Conservation (phyloP, 2,888 invertebrate species). For the Drosophila meridiana region DNA sequence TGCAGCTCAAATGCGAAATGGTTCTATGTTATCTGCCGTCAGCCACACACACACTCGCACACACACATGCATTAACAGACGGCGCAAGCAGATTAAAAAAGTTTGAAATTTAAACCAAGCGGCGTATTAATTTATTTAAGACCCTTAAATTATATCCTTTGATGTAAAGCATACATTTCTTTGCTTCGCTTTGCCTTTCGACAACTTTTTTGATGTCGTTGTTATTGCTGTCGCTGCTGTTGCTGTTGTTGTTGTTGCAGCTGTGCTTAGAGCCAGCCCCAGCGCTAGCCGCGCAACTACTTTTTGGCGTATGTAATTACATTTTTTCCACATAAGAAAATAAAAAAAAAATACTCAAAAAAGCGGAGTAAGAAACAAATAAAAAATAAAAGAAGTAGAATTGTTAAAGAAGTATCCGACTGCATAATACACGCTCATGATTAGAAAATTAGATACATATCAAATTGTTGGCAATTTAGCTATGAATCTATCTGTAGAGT, state of each 20-base stretch:
- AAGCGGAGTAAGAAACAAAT: background rate
- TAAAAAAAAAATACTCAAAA: slow-evolving; percentile 25
- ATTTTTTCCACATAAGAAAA: slow-evolving; percentile 72
- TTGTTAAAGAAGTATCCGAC: background rate
- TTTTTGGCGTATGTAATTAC: slow-evolving; percentile 79
- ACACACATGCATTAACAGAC: slow-evolving; percentile 15
- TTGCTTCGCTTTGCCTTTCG: slow-evolving; percentile 43
- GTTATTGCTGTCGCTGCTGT: slow-evolving; percentile 25
- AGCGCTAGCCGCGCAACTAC: slow-evolving; percentile 56
- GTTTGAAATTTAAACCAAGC: slow-evolving; percentile 71
- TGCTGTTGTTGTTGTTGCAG: slow-evolving; percentile 27
- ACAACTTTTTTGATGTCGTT: slow-evolving; percentile 29
- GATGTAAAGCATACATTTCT: slow-evolving; percentile 73
- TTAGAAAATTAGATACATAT: background rate
- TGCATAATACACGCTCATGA: background rate
- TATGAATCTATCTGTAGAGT: too few relatives aligned
- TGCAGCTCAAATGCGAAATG: slow-evolving; percentile 46
- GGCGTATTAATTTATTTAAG: slow-evolving; percentile 78
- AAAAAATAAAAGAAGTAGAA: slow-evolving; percentile 18
- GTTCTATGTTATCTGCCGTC: slow-evolving; percentile 64
- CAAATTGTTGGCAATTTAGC: background rate
- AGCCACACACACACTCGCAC: slow-evolving; percentile 24
- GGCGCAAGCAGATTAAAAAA: slow-evolving; percentile 77
- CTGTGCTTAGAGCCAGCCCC: slow-evolving; percentile 55
- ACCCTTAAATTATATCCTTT: slow-evolving; percentile 81